Base-by-base conservation (phyloP, 2,113 vertebrate genomes). In the Austrofundulus limnaeus region DNA sequence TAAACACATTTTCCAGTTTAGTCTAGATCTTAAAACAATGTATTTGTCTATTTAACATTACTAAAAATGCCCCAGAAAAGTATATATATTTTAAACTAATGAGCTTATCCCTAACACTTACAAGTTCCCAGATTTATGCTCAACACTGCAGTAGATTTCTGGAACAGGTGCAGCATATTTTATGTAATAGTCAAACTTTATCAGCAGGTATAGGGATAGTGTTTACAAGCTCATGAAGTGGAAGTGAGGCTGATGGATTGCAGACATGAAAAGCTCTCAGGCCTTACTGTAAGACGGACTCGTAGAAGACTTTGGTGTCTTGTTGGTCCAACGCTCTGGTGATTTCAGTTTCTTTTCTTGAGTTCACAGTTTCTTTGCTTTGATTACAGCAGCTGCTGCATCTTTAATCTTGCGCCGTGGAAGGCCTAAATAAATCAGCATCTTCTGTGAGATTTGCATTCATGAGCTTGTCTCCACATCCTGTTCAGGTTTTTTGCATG, bases 211-310 rank as follows among this genome's bases (percentile, higher is more conserved):
- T n/a, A 5, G 7, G 11, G 19, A 52, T 54, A 31, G 39, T 31
- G 21, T 39, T 12, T 1, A 31, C 41, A 65, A 59, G 24, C 17
- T 38, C 48, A 39, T 66, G 17, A 46, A 46, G 17, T 24, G 34
- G 12, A 11, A 57, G 43, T 62, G n/a, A 31, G 23, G 31, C 11
- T 61, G 43, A 77, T 49, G 16, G 21, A 78, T 41, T 34, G 10
- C 31, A 34, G 31, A 34, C 31, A 10, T 34, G 31, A 34, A 2
- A 34, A 9, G 31, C 31, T 34, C 31, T 10, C 31, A 34, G 10
- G 10, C 2, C 11, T 34, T 61, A n/a, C n/a, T n/a, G n/a, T n/a
- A 11, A 54, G 20, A 17, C 21, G 45, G 57, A 69, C 24, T 21
- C 28, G 45, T 7, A 15, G 25, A 48, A 46, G 34, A 43, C 39